phyloP scores from a whole-genome alignment of 2,888 invertebrate species.

The Dione juno region DNA sequence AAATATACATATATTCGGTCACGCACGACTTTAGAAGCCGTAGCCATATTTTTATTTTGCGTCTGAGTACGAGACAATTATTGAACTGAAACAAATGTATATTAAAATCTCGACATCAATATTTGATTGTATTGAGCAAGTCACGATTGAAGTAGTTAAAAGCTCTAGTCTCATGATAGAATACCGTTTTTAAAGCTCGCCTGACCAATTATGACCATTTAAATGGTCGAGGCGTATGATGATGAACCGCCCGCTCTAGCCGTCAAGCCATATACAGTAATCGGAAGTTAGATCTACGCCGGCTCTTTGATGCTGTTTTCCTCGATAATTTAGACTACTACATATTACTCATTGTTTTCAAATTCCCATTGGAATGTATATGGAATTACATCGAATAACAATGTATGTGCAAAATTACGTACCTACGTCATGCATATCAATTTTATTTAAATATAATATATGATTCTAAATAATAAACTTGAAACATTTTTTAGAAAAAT shows the following conservation, averaged over 20 bases:
- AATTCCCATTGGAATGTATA: not conserved
- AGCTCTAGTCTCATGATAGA: slow-evolving; percentile 66
- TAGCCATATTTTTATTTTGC: slow-evolving; percentile 46
- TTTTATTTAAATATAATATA: no score
- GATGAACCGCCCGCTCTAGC: slow-evolving; percentile 65
- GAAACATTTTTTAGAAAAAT: no score
- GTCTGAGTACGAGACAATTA: slow-evolving; percentile 15
- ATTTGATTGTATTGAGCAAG: slow-evolving; percentile 36
- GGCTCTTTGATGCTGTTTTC: slow-evolving; percentile 68
- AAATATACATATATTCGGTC: slow-evolving; percentile 62
- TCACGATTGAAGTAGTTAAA: slow-evolving; percentile 43
- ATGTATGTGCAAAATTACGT: no score
- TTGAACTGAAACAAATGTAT: slow-evolving; percentile 20
- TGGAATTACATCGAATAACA: no score
- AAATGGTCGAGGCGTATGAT: slow-evolving; percentile 71
- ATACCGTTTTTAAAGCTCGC: slow-evolving; percentile 65
- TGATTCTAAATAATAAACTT: no score
- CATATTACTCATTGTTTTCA: slow-evolving; percentile 52
- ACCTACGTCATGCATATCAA: no score
- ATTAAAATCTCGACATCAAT: slow-evolving; percentile 37
- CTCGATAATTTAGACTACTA: slow-evolving; percentile 66
- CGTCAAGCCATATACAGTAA: slow-evolving; percentile 76
- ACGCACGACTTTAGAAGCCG: slow-evolving; percentile 69
- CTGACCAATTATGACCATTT: slow-evolving; percentile 79
- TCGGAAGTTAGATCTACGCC: slow-evolving; percentile 70